Evolutionary conservation across 2,888 invertebrate species (phyloP), one percentile per base, ranked within the genome.

Genomic region (Drosophila borealis): DNA sequence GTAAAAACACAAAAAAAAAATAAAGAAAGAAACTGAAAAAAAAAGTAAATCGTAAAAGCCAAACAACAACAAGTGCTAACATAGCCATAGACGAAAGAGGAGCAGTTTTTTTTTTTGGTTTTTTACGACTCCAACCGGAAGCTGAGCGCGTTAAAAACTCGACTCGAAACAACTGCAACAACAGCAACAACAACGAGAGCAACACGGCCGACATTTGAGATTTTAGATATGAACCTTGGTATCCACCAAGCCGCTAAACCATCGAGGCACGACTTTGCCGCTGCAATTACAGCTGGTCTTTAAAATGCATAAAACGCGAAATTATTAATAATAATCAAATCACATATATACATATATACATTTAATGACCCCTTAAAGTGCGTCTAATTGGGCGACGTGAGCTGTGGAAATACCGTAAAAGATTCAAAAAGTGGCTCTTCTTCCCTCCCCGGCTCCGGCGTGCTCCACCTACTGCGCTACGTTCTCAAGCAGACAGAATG

Each of bases 401-500:
- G 61, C 60, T 61, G 51, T 54, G 19, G 51, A 53, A 78, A 78
- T 68, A 60, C 75, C 69, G 57, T 78, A 75, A 75, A 66, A 74
- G 69, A 75, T 74, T 60, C 39, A 21, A 60, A 63, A 70, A 63
- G 45, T 36, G 76, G 14, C 25, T 29, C 25, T 29, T 29, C 25
- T 29, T 29, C 25, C 17, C 11, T 9, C 41, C 2, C 19, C 42
- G 21, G 54, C 11, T 44, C 25, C 39, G 53, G 10, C 44, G n/a
- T 17, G 10, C 61, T 57, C 55, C 48, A 44, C 25, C 50, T 62
- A 17, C 46, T 59, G 50, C 3, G 25, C 45, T 19, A 9, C 48
- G 65, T 63, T 63, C 74, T 73, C 68, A 67, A 21, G 53, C 51
- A 68, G 84, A 84, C 84, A 87, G 85, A 89, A 88, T 89, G 88